Evolutionary conservation across 2,113 vertebrate species (phyloP), one percentile per base, ranked within the genome.

Genomic region (Myotis davidii): DNA sequence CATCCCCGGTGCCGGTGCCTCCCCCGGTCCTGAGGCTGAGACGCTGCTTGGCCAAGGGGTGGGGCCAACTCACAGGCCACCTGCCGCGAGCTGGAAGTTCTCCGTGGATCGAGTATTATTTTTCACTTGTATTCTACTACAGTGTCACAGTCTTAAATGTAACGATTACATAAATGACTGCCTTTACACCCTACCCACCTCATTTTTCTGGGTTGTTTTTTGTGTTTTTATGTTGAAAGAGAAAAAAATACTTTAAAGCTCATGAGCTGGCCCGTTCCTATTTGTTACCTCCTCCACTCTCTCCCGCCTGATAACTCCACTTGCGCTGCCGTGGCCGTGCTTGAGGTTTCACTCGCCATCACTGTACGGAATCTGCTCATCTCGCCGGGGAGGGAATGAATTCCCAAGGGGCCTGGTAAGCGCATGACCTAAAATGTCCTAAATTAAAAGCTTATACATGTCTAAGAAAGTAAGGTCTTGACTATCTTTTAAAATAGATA

Each of bases 131-230:
- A 10, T 85, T 85, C 34, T 82, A 78, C 34, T 82, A 82, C 32
- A 1, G 48, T 69, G 29, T 70, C 88, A 81, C 18, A 3, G 45
- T 89, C 84, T 95, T 89, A 76, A 70, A 88, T 92, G 45, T 14
- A 74, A 32, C 29, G 39, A 48, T 67, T 81, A 64, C 94, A 54
- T 64, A 96, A 93, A 96, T 54, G n/a, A 70, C 50, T 79, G 9
- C 65, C n/a, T 91, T 69, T 34, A 72, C 2, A 56, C 14, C 25
- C 42, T 88, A 48, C 81, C 85, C 81, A 17, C 34, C 78, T 87
- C 20, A 6, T 32, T 74, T 61, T 54, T 37, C 18, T 79, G 42
- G 13, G 25, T 37, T n/a, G 64, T 76, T 82, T 37, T 54, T 37
- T 32, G 42, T 73, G 78, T 83, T 90, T 52, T 82, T 25, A 54